These are phyloP conservation scores for Asbolus verrucosus DNA, from an alignment of 1,140 invertebrate genomes.

Conservation along the genomic window DNA sequence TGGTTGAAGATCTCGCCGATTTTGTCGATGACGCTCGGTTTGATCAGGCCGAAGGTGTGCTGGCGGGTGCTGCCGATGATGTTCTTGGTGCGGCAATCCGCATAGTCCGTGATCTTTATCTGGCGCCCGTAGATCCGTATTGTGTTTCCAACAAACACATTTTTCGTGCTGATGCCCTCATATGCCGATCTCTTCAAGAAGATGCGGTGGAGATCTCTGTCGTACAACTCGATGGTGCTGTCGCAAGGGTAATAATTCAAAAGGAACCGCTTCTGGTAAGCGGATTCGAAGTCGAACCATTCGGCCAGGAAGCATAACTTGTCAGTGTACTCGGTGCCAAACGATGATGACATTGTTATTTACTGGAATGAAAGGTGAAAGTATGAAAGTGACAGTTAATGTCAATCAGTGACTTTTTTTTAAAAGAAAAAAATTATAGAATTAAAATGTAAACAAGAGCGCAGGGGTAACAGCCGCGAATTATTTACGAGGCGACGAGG, in stretches of 20 bases:
- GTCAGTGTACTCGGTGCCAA: constrained; percentile 58
- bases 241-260: constrained; percentile 77
- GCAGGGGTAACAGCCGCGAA: no score
- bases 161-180: constrained; percentile 69
- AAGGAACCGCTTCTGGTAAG: constrained; percentile 74
- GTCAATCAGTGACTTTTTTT: background rate
- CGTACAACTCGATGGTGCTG: constrained; percentile 78
- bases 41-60: constrained; percentile 76
- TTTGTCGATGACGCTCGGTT: constrained; percentile 72
- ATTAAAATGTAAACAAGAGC: background rate
- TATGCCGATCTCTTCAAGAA: constrained; percentile 76
- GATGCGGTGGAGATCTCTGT: constrained; percentile 71
- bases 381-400: constrained; percentile 10
- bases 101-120: constrained; percentile 76
- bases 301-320: constrained; percentile 67
- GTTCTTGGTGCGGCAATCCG: constrained; percentile 70
- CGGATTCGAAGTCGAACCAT: constrained; percentile 78
- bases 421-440: no score
- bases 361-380: constrained; percentile 1
- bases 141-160: constrained; percentile 78
- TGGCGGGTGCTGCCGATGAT: constrained; percentile 66
- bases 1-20: constrained; percentile 74
- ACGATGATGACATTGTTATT: constrained; percentile 48
- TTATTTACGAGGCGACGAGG: no score
- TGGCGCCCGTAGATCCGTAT: constrained; percentile 77